A percentile compares a stretch with the other conserved stretches of the same genome.
These are phyloP conservation scores for Gari tellinella DNA, from an alignment of 2,888 invertebrate species.

Conservation along the genomic window DNA sequence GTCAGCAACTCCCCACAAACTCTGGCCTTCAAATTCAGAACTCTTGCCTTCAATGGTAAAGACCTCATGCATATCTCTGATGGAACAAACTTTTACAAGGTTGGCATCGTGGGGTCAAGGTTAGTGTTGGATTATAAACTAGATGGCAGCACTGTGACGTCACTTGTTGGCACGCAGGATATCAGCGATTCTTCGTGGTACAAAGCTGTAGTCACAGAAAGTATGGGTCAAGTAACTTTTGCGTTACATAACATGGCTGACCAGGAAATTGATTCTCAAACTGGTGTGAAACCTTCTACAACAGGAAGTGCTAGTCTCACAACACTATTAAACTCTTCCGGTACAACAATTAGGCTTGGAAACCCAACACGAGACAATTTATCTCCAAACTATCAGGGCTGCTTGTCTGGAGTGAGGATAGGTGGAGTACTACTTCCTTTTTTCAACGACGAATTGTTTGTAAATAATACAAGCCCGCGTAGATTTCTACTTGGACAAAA, in stretches of 20 bases:
- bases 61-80: slow-evolving; percentile 88
- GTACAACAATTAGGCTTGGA: slow-evolving; percentile 26
- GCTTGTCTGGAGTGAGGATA: slow-evolving; percentile 94
- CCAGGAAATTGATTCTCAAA: slow-evolving; percentile 22
- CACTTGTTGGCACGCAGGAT: slow-evolving; percentile 25
- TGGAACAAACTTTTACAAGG: slow-evolving; percentile 57
- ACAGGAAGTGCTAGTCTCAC: slow-evolving; percentile 22
- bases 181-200: slow-evolving; percentile 71
- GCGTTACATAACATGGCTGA: slow-evolving; percentile 39
- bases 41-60: slow-evolving; percentile 88
- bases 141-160: slow-evolving; percentile 29
- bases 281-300: slow-evolving; percentile 10
- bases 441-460: slow-evolving; percentile 87
- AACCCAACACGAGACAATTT: neutral
- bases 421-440: slow-evolving; percentile 93
- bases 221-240: slow-evolving; percentile 37
- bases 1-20: slow-evolving; percentile 85
- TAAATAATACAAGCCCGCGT: slow-evolving; percentile 66
- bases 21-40: slow-evolving; percentile 84
- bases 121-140: slow-evolving; percentile 67
- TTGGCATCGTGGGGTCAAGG: slow-evolving; percentile 63
- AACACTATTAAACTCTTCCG: slow-evolving; percentile 16
- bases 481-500: slow-evolving; percentile 53
- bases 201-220: slow-evolving; percentile 46
- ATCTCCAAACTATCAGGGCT: slow-evolving; percentile 88